These are phyloP conservation scores for Heterohyrax brucei DNA, from an alignment of 2,797 vertebrate species.

Conservation along the genomic window DNA sequence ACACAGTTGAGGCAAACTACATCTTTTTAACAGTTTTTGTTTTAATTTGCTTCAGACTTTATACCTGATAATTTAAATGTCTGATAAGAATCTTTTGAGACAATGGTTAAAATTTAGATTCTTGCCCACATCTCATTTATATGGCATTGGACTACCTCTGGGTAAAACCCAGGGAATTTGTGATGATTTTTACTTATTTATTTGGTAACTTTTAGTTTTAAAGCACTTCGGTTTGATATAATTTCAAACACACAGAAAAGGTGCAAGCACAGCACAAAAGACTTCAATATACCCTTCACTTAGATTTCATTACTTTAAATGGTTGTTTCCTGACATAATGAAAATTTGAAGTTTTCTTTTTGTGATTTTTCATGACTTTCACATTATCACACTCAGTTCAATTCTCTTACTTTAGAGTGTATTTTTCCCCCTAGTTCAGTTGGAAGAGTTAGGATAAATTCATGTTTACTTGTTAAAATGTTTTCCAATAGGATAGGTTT, in stretches of 20 bases:
- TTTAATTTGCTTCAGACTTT: neutral
- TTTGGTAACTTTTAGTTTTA: too few species aligned
- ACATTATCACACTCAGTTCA: too few species aligned
- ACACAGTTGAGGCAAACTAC: rapidly evolving
- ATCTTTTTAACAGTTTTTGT: neutral
- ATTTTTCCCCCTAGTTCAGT: neutral
- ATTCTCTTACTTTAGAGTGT: too few species aligned
- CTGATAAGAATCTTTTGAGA: neutral
- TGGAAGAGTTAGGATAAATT: neutral
- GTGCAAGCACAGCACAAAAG: too few species aligned
- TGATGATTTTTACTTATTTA: too few species aligned
- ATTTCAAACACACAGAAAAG: too few species aligned
- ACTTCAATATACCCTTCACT: too few species aligned
- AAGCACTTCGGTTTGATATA: too few species aligned
- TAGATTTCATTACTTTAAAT: too few species aligned
- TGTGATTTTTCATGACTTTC: too few species aligned
- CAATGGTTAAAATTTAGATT: rapidly evolving
- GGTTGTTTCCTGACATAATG: too few species aligned
- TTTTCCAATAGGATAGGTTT: neutral
- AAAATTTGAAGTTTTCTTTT: too few species aligned
- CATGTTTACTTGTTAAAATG: neutral
- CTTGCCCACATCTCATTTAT: rapidly evolving
- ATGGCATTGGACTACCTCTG: neutral
- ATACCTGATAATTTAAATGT: neutral
- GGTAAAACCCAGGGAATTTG: neutral